Base-by-base conservation (phyloP, 1,140 invertebrate genomes). In the Bombus pyrosoma region DNA sequence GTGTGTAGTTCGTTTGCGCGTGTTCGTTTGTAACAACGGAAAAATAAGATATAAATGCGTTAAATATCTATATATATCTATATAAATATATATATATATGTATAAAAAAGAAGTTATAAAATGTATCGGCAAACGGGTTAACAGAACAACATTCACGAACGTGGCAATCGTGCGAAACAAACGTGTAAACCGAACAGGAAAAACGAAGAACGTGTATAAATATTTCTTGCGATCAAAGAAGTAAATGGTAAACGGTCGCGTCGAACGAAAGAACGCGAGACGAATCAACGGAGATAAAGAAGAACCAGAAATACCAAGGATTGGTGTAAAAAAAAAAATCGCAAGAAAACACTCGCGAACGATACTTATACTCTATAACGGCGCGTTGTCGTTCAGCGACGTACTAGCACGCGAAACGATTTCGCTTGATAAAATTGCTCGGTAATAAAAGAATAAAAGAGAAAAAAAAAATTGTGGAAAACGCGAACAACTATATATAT, bases 131-230 rank as follows among this genome's bases (percentile, higher is more conserved):
- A 41, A 69, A 80, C 72, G 53, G 43, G 37, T 66, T 64, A 83
- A 89, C 85, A 78, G 75, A 81, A 72, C 80, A 85, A 77, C 62
- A 86, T 80, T 86, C 80, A 41, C 88, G 71, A 86, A 71, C 39
- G 59, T 43, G 39, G 41, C 39, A 32, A 41, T 82, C 62, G 80
- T 57, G 80, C 43, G 39, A 69, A 78, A 74, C 59, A 59, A 85
- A 85, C 64, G 75, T 43, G 64, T 69, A 75, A 89, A 73, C 68
- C 34, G 83, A 85, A 85, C 68, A 84, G 66, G 53, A 82, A 76
- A 86, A 88, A 53, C 72, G 83, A 89, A 86, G 69, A 89, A 89
- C 82, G 68, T 75, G 62, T 66, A 64, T 86, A 80, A 76, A 78
- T 62, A 37, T 80, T 64, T 74, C 32, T 28, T 57, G 75, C 43